Evolutionary conservation across 2,113 vertebrate species (phyloP).

Genomic region (Emydocephalus ijimae): DNA sequence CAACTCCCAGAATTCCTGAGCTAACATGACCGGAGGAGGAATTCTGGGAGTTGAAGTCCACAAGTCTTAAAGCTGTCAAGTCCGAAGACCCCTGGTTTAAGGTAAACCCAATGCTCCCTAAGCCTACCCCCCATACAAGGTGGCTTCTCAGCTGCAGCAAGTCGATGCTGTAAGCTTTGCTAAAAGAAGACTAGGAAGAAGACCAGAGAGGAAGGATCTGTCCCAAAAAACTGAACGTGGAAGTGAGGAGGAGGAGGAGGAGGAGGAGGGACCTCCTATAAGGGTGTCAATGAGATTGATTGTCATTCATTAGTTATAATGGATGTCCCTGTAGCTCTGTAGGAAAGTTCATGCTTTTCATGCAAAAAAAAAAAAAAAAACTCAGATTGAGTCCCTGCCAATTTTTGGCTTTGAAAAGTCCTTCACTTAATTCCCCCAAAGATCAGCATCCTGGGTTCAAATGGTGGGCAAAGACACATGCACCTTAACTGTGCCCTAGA

Average conservation of each 20-base stretch:
- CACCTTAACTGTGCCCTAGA: neutral
- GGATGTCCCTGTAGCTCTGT: neutral
- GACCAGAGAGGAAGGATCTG: neutral
- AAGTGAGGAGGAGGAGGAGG: neutral
- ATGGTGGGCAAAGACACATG: neutral
- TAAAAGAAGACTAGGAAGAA: neutral
- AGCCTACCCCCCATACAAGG: neutral
- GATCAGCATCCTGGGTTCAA: neutral
- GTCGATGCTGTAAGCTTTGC: neutral
- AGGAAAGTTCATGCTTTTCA: neutral
- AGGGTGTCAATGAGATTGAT: neutral
- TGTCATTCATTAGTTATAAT: neutral
- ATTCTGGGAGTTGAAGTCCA: too few species aligned
- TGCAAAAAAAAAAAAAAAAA: neutral
- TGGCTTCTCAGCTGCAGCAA: neutral
- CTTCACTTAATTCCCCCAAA: neutral
- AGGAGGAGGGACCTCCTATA: neutral
- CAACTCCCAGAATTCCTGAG: too few species aligned
- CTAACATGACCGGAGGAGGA: too few species aligned
- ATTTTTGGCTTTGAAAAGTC: neutral
- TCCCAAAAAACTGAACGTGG: neutral
- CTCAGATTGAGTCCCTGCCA: neutral
- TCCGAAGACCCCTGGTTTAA: neutral
- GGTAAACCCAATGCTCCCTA: neutral
- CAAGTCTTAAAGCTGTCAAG: too few species aligned